A percentile compares a stretch with the other conserved stretches of the same genome.
These are phyloP conservation scores for Lota lota DNA, from an alignment of 2,113 vertebrate genomes.

Conservation along the genomic window DNA sequence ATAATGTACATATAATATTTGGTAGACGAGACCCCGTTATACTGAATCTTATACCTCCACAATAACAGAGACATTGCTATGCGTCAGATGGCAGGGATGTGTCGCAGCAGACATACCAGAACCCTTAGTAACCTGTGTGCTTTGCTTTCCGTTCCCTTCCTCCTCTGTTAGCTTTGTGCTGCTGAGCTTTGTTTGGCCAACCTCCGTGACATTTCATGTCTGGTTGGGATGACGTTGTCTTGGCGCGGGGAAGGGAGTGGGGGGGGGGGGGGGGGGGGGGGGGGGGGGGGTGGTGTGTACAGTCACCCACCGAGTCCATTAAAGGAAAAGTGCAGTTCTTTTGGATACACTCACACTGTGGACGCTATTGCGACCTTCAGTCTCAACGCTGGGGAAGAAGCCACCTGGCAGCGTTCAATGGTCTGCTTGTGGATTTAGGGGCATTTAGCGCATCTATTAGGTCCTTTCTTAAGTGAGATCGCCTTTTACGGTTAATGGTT, in stretches of 20 bases:
- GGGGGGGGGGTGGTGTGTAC: slow-evolving; percentile 47
- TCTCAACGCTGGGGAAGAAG: slow-evolving; percentile 53
- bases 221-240: slow-evolving; percentile 21
- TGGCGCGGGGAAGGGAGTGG: not conserved
- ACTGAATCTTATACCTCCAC: too few relatives aligned
- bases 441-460: too few relatives aligned
- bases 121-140: too few relatives aligned
- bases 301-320: slow-evolving; percentile 62
- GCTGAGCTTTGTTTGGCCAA: slow-evolving; percentile 41
- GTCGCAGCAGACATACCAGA: too few relatives aligned
- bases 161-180: slow-evolving; percentile 30
- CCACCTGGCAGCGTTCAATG: slow-evolving; percentile 57
- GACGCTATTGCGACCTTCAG: slow-evolving; percentile 58
- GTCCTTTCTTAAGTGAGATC: too few relatives aligned
- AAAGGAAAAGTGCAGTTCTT: slow-evolving; percentile 59
- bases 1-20: too few relatives aligned
- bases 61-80: too few relatives aligned
- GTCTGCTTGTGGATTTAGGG: too few relatives aligned
- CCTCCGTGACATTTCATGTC: slow-evolving; percentile 51
- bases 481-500: too few relatives aligned
- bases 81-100: too few relatives aligned
- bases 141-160: slow-evolving; percentile 4
- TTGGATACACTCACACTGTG: slow-evolving; percentile 36
- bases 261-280: slow-evolving; percentile 32
- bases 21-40: too few relatives aligned